Evolutionary conservation across 2,797 vertebrate species (phyloP).

Genomic region (Mycteria americana): DNA sequence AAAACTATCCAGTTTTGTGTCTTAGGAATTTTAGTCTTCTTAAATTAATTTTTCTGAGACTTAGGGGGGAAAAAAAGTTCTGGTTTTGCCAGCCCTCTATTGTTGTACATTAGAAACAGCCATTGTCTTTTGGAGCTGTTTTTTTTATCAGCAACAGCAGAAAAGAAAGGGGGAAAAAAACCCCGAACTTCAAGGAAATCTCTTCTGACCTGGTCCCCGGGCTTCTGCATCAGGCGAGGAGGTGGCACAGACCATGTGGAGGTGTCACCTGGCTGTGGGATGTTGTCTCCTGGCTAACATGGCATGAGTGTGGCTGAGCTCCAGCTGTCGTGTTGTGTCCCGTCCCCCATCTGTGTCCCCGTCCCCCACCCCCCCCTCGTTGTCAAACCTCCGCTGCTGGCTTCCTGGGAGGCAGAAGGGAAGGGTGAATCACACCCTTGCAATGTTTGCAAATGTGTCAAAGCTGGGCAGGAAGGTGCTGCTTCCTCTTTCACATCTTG

Average conservation of each 20-base stretch:
- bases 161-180: neutral
- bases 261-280: neutral
- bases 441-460: neutral
- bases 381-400: neutral
- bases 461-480: conserved; percentile 11
- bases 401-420: neutral
- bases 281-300: rapidly evolving
- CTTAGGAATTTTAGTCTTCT: neutral
- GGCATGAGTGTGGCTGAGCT: rapidly evolving
- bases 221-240: rapidly evolving
- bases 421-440: rapidly evolving
- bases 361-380: rapidly evolving
- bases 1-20: neutral
- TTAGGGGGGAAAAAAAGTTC: neutral
- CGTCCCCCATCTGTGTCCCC: too few relatives aligned
- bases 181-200: neutral
- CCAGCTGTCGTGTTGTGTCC: too few relatives aligned
- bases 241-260: rapidly evolving
- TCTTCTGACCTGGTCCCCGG: neutral
- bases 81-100: neutral
- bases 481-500: conserved; percentile 13
- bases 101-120: neutral
- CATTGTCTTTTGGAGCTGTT: neutral
- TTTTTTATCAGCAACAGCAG: neutral
- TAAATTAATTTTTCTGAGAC: neutral